Base-by-base conservation (phyloP, 2,113 vertebrate species). In the Microtus pennsylvanicus region DNA sequence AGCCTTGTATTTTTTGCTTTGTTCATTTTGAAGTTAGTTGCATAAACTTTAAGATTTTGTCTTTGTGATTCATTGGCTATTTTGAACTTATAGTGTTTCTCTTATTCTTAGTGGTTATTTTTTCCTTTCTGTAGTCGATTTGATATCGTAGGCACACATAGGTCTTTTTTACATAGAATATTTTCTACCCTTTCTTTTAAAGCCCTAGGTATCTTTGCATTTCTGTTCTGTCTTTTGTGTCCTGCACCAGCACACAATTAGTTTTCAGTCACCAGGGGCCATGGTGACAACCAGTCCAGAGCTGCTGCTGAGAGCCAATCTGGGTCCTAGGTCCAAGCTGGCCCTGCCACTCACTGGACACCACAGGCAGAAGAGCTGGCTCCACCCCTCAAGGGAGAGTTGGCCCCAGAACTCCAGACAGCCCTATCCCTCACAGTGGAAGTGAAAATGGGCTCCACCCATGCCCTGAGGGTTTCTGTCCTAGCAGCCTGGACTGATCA, bases 61-160 rank as follows among this genome's bases (percentile, higher is more conserved):
- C 50, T 92, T 72, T 17, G 19, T 85, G 35, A 21, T n/a, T 85
- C 85, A 63, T 72, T 26, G 13, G 17, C 38, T 8, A 58, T 76
- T 83, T 83, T 55, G 38, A 70, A 17, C 70, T 63, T 63, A 7
- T 88, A 94, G 45, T 14, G 67, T 81, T 63, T 21, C 21, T 24
- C 47, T 89, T 82, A 24, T 82, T 13, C 70, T n/a, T 80, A 22
- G 50, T 58, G 10, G 19, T 24, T 24, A 55, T n/a, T 38, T 75
- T 78, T 89, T 91, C 72, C 45, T 77, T 89, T 90, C 8, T 65
- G 12, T 74, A 86, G 45, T 89, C 42, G 92, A 55, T 21, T 88
- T 92, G 28, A 55, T 92, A 70, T 75, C 16, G 5, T 7, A 87
- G 72, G 72, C 75, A 81, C 5, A 72, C 0, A 24, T 35, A 83